Evolutionary conservation across 2,797 vertebrate species (phyloP), one percentile per base, ranked within the genome.

Genomic region (Miichthys miiuy): DNA sequence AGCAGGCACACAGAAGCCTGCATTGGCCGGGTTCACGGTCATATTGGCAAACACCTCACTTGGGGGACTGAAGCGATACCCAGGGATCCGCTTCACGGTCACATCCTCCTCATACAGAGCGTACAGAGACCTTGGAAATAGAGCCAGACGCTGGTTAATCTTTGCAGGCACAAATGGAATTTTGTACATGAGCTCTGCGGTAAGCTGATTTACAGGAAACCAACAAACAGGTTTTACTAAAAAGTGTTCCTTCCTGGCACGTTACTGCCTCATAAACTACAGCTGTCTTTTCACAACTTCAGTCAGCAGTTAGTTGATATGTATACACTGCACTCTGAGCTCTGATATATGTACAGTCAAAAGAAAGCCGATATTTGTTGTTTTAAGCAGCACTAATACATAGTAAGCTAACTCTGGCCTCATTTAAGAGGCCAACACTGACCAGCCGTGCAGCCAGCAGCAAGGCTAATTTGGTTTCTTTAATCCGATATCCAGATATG

Each of bases 1-100:
- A 0, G 92, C 73, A 0, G 97, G 97, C 30, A 97, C 90, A 18
- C 98, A 99, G 95, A 98, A 99, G 3, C 98, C 98, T 0, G 96
- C 93, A 0, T 99, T 99, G 68, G 93, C 96, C 0, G 98, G 97
- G 81, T 97, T 99, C 52, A 96, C 74, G 0, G 95, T 93, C 0
- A 12, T 0, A 81, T 97, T 99, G 79, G 97, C 97, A 72, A 99
- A 96, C 23, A 97, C 93, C 80, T 94, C 85, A 16, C 83, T 84
- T 11, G 98, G 97, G 21, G 95, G 95, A 68, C 90, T 91, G 18
- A 97, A 99, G 18, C 97, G 96, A 79, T 96, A 97, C 12, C 94
- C 95, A 0, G 95, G 94, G 85, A 99, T 87, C 18, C 94, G 95
- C 48, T 94, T 94, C 25, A 99, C 94, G 0, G 14, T 89, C 78